Evolutionary conservation across 2,888 invertebrate genomes (phyloP).

Genomic region (Thyatira batis): DNA sequence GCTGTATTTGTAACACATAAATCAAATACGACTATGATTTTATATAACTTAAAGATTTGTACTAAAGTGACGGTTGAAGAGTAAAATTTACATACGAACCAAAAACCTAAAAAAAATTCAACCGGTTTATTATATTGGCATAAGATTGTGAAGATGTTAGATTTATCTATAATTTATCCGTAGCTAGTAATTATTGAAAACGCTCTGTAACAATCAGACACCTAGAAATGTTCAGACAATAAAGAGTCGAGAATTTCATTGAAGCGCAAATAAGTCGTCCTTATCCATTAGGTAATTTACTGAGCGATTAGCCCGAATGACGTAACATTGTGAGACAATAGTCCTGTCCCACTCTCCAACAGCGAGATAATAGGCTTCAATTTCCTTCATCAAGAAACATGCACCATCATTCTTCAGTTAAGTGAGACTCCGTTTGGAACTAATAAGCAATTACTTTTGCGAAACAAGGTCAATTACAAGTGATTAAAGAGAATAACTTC

Average conservation of each 20-base stretch:
- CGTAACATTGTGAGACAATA: constrained; percentile 1
- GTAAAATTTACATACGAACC: too few species aligned
- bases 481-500: constrained; percentile 41
- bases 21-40: neutral
- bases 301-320: constrained; percentile 2
- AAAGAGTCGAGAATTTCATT: neutral
- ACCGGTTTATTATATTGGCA: too few species aligned
- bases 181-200: neutral
- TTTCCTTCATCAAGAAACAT: constrained; percentile 11
- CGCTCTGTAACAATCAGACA: neutral
- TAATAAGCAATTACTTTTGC: constrained; percentile 39
- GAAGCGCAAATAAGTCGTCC: neutral
- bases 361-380: constrained; percentile 9
- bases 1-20: neutral
- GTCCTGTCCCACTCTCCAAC: neutral
- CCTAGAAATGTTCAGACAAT: neutral
- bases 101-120: too few species aligned
- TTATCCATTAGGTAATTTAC: neutral
- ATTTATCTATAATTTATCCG: too few species aligned
- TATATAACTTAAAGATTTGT: too few species aligned
- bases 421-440: constrained; percentile 12
- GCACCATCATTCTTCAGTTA: constrained; percentile 18
- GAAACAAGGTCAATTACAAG: constrained; percentile 51
- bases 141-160: too few species aligned
- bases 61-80: too few species aligned